These are phyloP conservation scores for Baronia brevicornis DNA, from an alignment of 2,888 invertebrate species.

Conservation along the genomic window DNA sequence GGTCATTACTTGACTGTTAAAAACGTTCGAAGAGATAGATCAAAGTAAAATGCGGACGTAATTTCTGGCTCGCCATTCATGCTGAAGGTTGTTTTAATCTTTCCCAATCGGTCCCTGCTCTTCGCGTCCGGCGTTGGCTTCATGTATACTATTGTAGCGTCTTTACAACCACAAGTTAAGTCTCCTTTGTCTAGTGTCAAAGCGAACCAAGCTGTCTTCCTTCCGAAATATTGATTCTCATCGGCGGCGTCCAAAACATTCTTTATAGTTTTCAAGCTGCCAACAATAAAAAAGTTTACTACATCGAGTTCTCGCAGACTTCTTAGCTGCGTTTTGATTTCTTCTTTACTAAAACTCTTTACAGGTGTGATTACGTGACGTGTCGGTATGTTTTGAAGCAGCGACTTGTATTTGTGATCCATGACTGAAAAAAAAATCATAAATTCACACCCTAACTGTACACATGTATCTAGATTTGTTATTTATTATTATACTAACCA, in stretches of 20 bases:
- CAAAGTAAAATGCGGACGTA: slow-evolving; percentile 91
- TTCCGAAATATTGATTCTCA: slow-evolving; percentile 84
- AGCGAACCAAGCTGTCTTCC: slow-evolving; percentile 92
- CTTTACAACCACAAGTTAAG: slow-evolving; percentile 83
- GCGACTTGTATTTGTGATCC: slow-evolving; percentile 95
- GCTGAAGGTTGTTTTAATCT: slow-evolving; percentile 82
- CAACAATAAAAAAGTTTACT: slow-evolving; percentile 91
- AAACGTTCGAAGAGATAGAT: slow-evolving; percentile 84
- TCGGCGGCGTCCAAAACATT: slow-evolving; percentile 82
- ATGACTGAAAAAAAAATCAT: slow-evolving; percentile 77
- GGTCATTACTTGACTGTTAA: slow-evolving; percentile 81
- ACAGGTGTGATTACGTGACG: slow-evolving; percentile 88
- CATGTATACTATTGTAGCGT: slow-evolving; percentile 84
- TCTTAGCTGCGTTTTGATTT: slow-evolving; percentile 80
- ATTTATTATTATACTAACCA: slow-evolving; percentile 66
- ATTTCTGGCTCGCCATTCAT: slow-evolving; percentile 84
- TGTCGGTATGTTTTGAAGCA: slow-evolving; percentile 92
- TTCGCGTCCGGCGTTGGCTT: slow-evolving; percentile 82
- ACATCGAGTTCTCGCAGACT: slow-evolving; percentile 88
- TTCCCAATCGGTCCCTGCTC: slow-evolving; percentile 81
- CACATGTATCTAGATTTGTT: too few relatives aligned
- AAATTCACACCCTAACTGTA: too few relatives aligned
- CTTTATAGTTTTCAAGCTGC: slow-evolving; percentile 81
- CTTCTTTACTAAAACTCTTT: slow-evolving; percentile 75
- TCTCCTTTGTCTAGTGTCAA: slow-evolving; percentile 85